Evolutionary conservation across 1,140 invertebrate species (phyloP), one percentile per base, ranked within the genome.

Genomic region (Telenomus remus): DNA sequence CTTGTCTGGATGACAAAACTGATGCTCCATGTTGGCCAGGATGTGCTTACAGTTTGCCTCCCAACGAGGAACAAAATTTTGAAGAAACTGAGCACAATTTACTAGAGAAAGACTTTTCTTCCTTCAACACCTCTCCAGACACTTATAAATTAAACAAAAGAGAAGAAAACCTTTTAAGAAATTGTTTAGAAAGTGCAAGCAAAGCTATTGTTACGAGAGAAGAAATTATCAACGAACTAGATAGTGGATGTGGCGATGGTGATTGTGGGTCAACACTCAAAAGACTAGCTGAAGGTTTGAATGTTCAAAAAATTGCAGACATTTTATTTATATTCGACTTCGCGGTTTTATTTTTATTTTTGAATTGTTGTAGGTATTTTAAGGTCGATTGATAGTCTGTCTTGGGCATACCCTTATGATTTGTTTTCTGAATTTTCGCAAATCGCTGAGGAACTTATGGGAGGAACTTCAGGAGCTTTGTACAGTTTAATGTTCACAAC

Each of bases 211-310:
- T 91, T 12, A 77, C 87, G 13, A 86, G 90, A 35, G 92, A 94
- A 80, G 78, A 85, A 0, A 68, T 88, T 6, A 85, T 96, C 0
- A 96, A 96, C 83, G 82, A 87, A 16, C 81, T 96, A 11, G 95
- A 96, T 81, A 90, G 89, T 0, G 91, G 91, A 4, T 92, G 93
- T 81, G 95, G 95, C 1, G 95, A 96, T 82, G 94, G 94, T 0
- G 95, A 96, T 80, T 95, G 93, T 84, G 95, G 95, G 3, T 90
- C 90, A 0, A 96, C 95, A 0, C 83, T 95, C 10, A 89, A 89
- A 47, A 87, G 89, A 54, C 91, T 94, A 44, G 91, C 91, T 8
- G 83, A 90, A 78, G 91, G 91, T 90, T 82, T 71, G 54, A 39
- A 44, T 16, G 34, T 47, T 14, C 9, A 14, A 48, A 47, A 3